Base-by-base conservation (phyloP, 2,113 vertebrate genomes). In the Opisthocomus hoazin region DNA sequence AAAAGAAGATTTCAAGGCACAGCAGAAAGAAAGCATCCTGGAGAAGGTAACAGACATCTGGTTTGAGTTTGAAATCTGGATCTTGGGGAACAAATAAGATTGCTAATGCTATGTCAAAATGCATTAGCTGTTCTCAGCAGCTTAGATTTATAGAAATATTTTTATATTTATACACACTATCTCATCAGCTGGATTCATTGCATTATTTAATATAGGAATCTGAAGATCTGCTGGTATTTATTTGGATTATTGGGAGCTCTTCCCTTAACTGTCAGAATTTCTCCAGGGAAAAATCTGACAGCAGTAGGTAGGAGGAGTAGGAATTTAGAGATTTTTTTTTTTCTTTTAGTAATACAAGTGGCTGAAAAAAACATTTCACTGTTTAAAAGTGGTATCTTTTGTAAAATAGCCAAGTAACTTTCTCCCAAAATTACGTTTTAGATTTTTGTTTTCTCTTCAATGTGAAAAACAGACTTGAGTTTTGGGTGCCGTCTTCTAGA, bases 1-100 rank as follows among this genome's bases (percentile, higher is more conserved):
- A 96, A 99, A 99, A 92, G 99, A 99, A 97, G 99, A 99, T 92
- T 99, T 99, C 91, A 99, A 99, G 92, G 98, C 99, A 58, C 94
- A 98, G 75, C 99, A 99, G 98, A 99, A 99, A 89, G 99, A 99
- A 90, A 98, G 98, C 98, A 99, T 99, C 94, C 91, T 99, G 34
- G 99, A 99, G 84, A 99, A 97, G 99, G 99, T 99, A 98, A 75
- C 6, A 81, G 26, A 26, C 7, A 3, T 76, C 66, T 81, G 34
- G n/a, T 17, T 69, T 43, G 30, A 60, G 15, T 81, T 54, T 74
- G 51, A 69, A 92, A 54, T 82, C 39, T 92, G 54, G 4, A 5
- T 78, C 18, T 81, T 87, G 45, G 43, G 16, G 21, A 70, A 7
- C n/a, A 77, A 73, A 8, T 36, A 65, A 68, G 32, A 53, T 37